Conservation (phyloP, 30 jellyfish, hydroid and myxozoan species). For the Haliclystus octoradiatus region DNA sequence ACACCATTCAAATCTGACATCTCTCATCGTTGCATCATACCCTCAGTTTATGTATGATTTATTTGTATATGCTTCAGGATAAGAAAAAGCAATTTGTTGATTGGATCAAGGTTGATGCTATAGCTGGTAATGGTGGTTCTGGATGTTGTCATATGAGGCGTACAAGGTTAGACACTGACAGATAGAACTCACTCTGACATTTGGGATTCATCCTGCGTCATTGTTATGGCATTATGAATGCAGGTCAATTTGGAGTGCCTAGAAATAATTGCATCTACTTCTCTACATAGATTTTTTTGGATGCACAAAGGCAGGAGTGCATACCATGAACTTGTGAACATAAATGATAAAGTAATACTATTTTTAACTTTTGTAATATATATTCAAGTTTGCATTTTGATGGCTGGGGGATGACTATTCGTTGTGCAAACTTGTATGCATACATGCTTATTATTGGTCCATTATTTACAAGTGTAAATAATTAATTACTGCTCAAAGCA, state of each 20-base stretch:
- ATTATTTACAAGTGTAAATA: too few species aligned
- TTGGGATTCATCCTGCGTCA: too few species aligned
- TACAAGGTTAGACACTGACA: constrained; percentile 38
- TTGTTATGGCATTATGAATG: too few species aligned
- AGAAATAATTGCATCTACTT: neutral
- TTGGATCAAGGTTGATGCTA: constrained; percentile 53
- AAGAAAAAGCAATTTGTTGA: constrained; percentile 36
- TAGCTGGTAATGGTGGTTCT: constrained; percentile 92
- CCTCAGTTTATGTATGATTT: neutral
- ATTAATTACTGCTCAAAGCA: too few species aligned
- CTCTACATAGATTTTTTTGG: neutral
- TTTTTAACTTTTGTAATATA: neutral
- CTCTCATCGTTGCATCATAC: neutral
- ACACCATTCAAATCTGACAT: too few species aligned
- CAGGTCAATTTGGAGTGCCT: too few species aligned
- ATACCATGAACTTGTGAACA: neutral
- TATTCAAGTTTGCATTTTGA: too few species aligned
- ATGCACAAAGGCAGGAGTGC: too few species aligned
- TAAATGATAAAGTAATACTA: neutral
- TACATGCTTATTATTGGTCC: too few species aligned
- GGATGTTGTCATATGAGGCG: constrained; percentile 60
- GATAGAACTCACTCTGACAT: too few species aligned
- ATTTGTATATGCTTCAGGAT: neutral
- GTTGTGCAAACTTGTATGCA: too few species aligned
- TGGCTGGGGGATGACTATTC: too few species aligned